Conservation (phyloP, 2,797 vertebrate species). For the Lindbergichthys nudifrons region DNA sequence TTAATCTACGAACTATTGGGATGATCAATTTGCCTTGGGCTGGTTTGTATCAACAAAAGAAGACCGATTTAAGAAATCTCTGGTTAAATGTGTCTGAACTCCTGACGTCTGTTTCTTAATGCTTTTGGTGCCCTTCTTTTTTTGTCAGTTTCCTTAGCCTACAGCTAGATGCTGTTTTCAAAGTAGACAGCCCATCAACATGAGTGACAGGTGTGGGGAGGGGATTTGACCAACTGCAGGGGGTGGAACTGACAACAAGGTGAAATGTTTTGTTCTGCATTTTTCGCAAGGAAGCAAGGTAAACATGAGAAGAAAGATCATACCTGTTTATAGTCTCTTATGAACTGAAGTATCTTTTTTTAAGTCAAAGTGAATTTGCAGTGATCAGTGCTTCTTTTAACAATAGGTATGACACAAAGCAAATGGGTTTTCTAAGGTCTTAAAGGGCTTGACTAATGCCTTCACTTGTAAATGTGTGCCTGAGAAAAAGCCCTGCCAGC, state of each 20-base stretch:
- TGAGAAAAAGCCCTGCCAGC: slow-evolving; percentile 45
- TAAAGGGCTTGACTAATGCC: slow-evolving; percentile 5
- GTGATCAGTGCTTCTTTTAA: slow-evolving; percentile 19
- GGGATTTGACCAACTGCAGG: slow-evolving; percentile 35
- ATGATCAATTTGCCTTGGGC: slow-evolving; percentile 18
- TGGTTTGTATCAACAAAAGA: slow-evolving; percentile 8
- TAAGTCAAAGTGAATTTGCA: slow-evolving; percentile 1
- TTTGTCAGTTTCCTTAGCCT: slow-evolving; percentile 29
- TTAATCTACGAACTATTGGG: slow-evolving; percentile 3
- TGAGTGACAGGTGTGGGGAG: slow-evolving; percentile 53
- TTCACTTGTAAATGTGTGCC: slow-evolving; percentile 34
- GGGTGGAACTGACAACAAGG: slow-evolving; percentile 18
- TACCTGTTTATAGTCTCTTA: background rate
- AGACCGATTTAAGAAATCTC: slow-evolving; percentile 38
- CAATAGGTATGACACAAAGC: slow-evolving; percentile 17
- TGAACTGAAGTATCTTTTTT: background rate
- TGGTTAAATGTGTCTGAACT: slow-evolving; percentile 24
- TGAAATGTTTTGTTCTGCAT: slow-evolving; percentile 16
- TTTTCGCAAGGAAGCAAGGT: slow-evolving; percentile 7
- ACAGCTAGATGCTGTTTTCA: slow-evolving; percentile 25
- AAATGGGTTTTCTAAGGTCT: slow-evolving; percentile 25
- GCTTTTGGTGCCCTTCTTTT: slow-evolving; percentile 23
- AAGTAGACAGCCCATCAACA: slow-evolving; percentile 49
- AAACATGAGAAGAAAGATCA: slow-evolving; percentile 7
- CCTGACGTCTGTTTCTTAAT: slow-evolving; percentile 44